Percentiles rank a stretch among this genome's conserved stretches.
Conservation (phyloP, 92 coral and sea anemone genomes). For the Montipora capitata region DNA sequence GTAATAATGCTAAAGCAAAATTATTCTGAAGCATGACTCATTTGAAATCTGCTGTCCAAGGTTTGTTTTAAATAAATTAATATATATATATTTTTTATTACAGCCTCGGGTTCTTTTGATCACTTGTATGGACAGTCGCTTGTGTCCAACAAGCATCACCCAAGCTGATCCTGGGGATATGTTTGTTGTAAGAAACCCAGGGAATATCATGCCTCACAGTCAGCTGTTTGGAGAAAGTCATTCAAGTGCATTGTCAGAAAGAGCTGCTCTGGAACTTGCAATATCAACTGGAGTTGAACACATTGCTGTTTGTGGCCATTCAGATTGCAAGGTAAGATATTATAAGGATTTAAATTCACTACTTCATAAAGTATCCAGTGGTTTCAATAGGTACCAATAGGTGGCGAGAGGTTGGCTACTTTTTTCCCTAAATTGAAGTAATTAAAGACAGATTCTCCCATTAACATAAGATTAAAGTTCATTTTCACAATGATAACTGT, state of each 20-base stretch:
- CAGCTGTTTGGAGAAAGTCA: conserved; percentile 79
- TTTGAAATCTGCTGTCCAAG: background rate
- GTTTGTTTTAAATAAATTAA: too few relatives aligned
- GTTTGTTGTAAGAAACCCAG: conserved; percentile 90
- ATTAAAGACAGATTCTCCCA: too few relatives aligned
- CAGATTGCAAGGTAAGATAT: conserved; percentile 87
- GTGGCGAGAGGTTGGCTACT: too few relatives aligned
- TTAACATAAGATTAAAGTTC: too few relatives aligned
- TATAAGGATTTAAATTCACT: too few relatives aligned
- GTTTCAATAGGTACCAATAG: too few relatives aligned
- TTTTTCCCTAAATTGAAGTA: too few relatives aligned
- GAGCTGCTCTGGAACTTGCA: conserved; percentile 87
- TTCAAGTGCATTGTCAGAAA: conserved; percentile 57
- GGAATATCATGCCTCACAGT: conserved; percentile 85
- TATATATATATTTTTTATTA: too few relatives aligned
- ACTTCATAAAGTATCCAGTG: too few relatives aligned
- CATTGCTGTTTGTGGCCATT: conserved; percentile 91
- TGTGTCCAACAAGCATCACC: conserved; percentile 74
- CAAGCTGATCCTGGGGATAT: conserved; percentile 86
- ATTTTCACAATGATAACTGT: too few relatives aligned
- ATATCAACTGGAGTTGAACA: conserved; percentile 75
- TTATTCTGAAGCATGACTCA: background rate
- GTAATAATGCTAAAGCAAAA: too few relatives aligned
- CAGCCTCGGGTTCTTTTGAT: conserved; percentile 82
- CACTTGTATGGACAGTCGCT: conserved; percentile 89